Evolutionary conservation across 2,113 vertebrate genomes (phyloP).

Genomic region (Cyrtonyx montezumae): DNA sequence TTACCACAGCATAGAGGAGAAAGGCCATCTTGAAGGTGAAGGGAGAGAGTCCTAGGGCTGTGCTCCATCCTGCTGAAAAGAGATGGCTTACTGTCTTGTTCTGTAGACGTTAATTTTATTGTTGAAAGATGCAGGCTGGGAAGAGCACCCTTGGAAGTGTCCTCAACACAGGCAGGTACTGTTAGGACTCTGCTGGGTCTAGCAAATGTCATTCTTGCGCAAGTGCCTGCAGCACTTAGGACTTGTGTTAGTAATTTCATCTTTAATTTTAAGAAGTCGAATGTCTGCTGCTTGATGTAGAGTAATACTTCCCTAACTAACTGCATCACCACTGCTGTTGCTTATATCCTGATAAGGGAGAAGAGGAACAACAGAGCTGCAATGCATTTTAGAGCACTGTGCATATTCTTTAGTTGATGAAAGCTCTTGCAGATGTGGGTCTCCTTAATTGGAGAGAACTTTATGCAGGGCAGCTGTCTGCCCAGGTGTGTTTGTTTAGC

Average conservation of each 20-base stretch:
- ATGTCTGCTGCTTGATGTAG: not conserved
- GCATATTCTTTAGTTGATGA: not conserved
- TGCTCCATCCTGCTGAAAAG: not conserved
- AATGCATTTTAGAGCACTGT: not conserved
- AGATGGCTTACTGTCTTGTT: not conserved
- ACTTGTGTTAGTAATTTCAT: not conserved
- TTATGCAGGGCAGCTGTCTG: not conserved
- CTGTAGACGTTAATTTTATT: not conserved
- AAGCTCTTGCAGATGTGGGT: not conserved
- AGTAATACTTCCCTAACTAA: not conserved
- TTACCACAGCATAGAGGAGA: not conserved
- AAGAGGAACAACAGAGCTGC: not conserved
- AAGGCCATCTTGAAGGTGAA: not conserved
- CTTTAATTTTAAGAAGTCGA: not conserved
- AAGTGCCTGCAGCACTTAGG: not conserved
- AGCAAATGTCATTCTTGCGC: not conserved
- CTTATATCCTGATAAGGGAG: not conserved
- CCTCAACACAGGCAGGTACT: fast-evolving
- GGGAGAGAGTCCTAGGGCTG: not conserved
- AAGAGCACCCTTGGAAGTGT: not conserved
- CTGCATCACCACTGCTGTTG: not conserved
- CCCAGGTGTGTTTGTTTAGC: not conserved
- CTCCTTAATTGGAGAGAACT: fast-evolving
- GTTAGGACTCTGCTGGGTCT: not conserved
- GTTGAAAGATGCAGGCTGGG: not conserved